Base-by-base conservation (phyloP, 2,113 vertebrate genomes). In the Platycercus adscitus region DNA sequence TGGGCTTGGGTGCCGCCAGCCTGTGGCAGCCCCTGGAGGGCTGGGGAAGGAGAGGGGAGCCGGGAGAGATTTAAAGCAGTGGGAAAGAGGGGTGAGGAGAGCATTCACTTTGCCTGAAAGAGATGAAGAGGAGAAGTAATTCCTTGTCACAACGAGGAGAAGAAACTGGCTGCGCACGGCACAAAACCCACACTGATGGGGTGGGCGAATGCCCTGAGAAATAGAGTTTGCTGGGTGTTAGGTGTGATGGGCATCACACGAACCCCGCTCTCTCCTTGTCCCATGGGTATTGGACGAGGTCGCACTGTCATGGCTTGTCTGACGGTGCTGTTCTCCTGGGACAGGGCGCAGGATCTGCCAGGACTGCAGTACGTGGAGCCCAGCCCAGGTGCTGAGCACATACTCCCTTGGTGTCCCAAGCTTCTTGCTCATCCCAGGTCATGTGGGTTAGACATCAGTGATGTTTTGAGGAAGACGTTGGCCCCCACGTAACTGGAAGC, bases 401-500 rank as follows among this genome's bases (percentile, higher is more conserved):
- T 43, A 49, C 61, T 64, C 31, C 37, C n/a, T 9, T 3, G 17
- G 17, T 46, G 4, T 69, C 17, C 52, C 2, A 2, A 50, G 49
- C 43, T 44, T 52, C 52, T 63, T 3, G 3, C n/a, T 58, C 37
- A 24, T 4, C 28, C 6, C 58, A 17, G 33, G 50, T 37, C 66
- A 13, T 8, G 37, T 23, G 0, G 1, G 23, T 31, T 41, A 58
- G 37, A 28, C 17, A 3, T 7, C 33, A 18, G 19, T 1, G 15
- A 28, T 10, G 16, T 33, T 71, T 5, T 50, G 37, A 33, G 58
- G 24, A 68, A 52, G 46, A 41, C 1, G 0, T 0, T 29, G 44
- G 39, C n/a, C 3, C 1, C n/a, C 53, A 11, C 0, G 1, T 17
- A 65, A 58, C 37, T 1, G 0, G 35, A 49, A 1, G 18, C 10